A percentile compares a stretch with the other conserved stretches of the same genome.
phyloP scores from a whole-genome alignment of 2,113 vertebrate genomes.

The Pongo pygmaeus region DNA sequence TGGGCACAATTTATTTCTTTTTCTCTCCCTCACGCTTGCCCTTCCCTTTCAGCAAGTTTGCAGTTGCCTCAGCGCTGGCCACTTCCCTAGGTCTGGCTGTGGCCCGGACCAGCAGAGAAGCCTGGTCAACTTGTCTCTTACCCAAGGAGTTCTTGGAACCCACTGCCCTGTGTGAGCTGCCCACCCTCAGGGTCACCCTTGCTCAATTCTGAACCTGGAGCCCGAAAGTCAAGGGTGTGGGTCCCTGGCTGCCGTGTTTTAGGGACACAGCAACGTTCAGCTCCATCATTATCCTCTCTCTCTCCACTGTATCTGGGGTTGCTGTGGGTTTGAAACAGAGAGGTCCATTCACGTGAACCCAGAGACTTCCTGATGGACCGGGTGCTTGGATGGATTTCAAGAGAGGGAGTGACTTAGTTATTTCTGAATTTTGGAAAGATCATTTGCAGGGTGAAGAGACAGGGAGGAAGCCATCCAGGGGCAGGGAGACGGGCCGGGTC shows the following conservation, averaged over 20 bases:
- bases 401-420: not conserved
- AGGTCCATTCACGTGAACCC: not conserved
- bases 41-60: not conserved
- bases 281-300: rapidly evolving
- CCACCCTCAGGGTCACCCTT: not conserved
- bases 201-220: rapidly evolving
- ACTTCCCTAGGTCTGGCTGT: too few species aligned
- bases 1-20: not conserved
- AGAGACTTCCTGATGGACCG: rapidly evolving
- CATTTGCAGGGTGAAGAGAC: not conserved
- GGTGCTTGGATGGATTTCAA: not conserved
- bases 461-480: too few species aligned
- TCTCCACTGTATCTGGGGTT: rapidly evolving
- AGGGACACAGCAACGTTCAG: not conserved
- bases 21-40: not conserved
- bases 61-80: rapidly evolving
- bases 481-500: not conserved
- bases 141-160: not conserved
- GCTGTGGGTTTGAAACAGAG: not conserved
- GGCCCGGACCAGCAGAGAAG: not conserved
- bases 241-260: not conserved
- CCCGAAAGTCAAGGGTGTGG: rapidly evolving
- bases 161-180: rapidly evolving
- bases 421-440: not conserved
- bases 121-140: not conserved